Base-by-base conservation (phyloP, 2,797 vertebrate species). In the Hirundo rustica region DNA sequence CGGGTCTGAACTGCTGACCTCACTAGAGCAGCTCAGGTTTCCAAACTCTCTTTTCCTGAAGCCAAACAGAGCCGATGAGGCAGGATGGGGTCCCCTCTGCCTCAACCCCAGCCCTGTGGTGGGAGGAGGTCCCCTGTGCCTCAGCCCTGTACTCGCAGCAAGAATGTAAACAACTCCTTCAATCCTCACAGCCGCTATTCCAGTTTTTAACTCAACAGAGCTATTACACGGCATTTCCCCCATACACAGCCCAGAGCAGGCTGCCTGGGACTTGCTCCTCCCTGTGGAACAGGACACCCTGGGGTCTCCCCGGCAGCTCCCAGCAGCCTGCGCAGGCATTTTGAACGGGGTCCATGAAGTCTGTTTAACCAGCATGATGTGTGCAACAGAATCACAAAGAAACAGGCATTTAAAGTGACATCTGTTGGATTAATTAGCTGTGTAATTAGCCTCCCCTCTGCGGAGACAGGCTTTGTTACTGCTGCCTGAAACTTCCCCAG, bases 371-470 rank as follows among this genome's bases (percentile, higher is more conserved):
- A 92, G 88, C 42, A 68, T 47, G 84, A 76, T 50, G 68, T 55
- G 82, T 81, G 80, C 94, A 93, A 93, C 83, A 79, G 87, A 95
- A 91, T 95, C 94, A 94, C 83, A 72, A 88, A 95, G 97, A 96
- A 97, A 93, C 61, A 95, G 96, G 95, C 97, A 94, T 96, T 97
- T 95, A 95, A 95, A 94, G 86, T 94, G 96, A 97, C 97, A 98
- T 97, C 97, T 98, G 97, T 92, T 97, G 96, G 96, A 95, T 97
- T 97, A 97, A 97, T 98, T 97, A 97, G 96, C 97, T 97, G 97
- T 97, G 95, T 97, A 97, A 98, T 97, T 96, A 97, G 95, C 91
- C 91, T 93, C 96, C 97, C 94, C 95, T 96, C 80, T 16, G 92
- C 87, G 92, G 97, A 96, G 94, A 74, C 13, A 53, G 95, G 96